phyloP scores from a whole-genome alignment of 2,797 vertebrate species.

The Lateolabrax maculatus region DNA sequence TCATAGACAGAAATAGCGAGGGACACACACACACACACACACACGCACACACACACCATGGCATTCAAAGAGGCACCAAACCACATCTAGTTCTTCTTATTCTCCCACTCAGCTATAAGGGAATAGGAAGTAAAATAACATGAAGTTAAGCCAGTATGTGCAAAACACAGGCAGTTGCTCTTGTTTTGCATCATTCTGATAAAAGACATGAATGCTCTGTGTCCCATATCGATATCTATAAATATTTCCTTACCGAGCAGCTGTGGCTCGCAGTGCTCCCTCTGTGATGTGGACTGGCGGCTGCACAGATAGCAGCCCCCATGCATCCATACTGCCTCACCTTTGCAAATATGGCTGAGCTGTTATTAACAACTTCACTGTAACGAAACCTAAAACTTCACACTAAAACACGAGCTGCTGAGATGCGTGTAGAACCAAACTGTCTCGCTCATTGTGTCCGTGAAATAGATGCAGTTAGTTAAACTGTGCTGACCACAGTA shows the following conservation, averaged over 20 bases:
- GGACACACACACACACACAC: conserved; percentile 11
- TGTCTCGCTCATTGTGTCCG: conserved; percentile 4
- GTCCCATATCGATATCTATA: background rate
- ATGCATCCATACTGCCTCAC: conserved; percentile 71
- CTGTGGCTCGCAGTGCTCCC: conserved; percentile 13
- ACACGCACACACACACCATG: conserved; percentile 4
- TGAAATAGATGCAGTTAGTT: conserved; percentile 16
- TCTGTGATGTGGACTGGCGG: conserved; percentile 31
- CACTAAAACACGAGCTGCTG: conserved; percentile 3
- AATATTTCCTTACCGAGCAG: conserved; percentile 59
- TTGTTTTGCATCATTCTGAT: background rate
- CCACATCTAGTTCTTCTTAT: conserved; percentile 53
- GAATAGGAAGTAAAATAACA: conserved; percentile 70
- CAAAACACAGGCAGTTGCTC: conserved; percentile 26
- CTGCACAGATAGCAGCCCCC: conserved; percentile 69
- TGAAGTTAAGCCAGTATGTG: conserved; percentile 21
- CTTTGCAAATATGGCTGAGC: conserved; percentile 25
- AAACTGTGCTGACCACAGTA: conserved; percentile 62
- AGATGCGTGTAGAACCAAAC: background rate
- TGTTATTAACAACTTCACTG: background rate
- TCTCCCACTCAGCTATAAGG: background rate
- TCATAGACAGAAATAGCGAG: background rate
- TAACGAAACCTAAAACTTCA: background rate
- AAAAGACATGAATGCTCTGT: background rate
- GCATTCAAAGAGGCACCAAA: conserved; percentile 17